These are phyloP conservation scores for Aphidius ervi DNA, from an alignment of 1,140 invertebrate species.

Conservation along the genomic window DNA sequence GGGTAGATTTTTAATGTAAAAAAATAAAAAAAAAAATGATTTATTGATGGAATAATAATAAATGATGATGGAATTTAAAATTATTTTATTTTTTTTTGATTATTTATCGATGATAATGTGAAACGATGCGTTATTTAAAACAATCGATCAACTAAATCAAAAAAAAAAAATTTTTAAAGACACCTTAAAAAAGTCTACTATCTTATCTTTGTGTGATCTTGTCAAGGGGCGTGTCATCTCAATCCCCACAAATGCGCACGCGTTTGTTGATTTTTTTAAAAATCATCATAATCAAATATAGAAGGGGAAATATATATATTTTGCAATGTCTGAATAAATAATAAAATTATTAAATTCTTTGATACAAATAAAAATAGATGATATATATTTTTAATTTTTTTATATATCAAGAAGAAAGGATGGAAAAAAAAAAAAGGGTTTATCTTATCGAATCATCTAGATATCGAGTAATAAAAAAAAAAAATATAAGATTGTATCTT, in stretches of 20 bases:
- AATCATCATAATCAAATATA: no score
- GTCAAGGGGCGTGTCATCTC: constrained; percentile 42
- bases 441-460: constrained; percentile 50
- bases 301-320: not conserved
- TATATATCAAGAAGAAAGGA: not conserved
- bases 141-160: constrained; percentile 29
- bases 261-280: constrained; percentile 21
- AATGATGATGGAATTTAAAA: no score
- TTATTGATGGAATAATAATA: no score
- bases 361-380: constrained; percentile 2
- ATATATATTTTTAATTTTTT: no score
- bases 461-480: constrained; percentile 52
- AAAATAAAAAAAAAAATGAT: no score
- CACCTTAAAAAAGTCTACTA: constrained; percentile 21
- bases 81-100: not conserved
- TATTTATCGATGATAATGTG: constrained; percentile 11
- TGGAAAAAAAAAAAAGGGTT: constrained; percentile 27
- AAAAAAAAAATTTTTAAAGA: constrained; percentile 12
- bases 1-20: no score
- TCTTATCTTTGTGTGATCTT: constrained; percentile 33
- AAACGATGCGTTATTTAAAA: constrained; percentile 19
- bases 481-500: constrained; percentile 12
- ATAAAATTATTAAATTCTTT: constrained; percentile 1
- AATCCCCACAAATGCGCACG: constrained; percentile 24
- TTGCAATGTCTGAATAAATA: not conserved